A percentile compares a stretch with the other conserved stretches of the same genome.
These are phyloP conservation scores for Argentina silus DNA, from an alignment of 2,797 vertebrate genomes.

Conservation along the genomic window DNA sequence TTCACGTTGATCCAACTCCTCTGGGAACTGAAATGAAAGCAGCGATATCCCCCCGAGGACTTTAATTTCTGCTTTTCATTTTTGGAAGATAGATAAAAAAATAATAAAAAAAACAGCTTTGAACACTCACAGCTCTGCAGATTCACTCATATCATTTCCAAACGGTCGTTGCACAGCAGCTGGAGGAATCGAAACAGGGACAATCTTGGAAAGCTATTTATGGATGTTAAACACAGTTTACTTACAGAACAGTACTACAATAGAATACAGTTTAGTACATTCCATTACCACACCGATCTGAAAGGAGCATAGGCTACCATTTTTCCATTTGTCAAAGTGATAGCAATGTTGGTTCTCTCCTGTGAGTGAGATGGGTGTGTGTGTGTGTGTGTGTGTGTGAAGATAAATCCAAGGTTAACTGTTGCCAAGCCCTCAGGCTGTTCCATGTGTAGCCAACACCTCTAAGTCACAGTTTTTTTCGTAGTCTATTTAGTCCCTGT, in stretches of 20 bases:
- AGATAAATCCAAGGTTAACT: too few species aligned
- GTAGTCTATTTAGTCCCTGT: too few species aligned
- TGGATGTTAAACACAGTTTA: conserved; percentile 34
- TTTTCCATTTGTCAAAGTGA: not conserved
- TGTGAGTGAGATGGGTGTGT: not conserved
- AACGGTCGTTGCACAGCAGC: conserved; percentile 12
- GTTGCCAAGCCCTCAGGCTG: too few species aligned
- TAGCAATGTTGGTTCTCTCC: not conserved
- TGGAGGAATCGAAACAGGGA: conserved; percentile 28
- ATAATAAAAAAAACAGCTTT: conserved; percentile 36
- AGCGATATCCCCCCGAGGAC: conserved; percentile 49
- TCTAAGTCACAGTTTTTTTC: too few species aligned
- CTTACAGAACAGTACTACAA: conserved; percentile 1
- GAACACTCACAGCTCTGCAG: conserved; percentile 26
- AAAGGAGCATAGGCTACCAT: conserved; percentile 6
- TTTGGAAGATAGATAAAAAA: not conserved
- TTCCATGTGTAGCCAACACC: too few species aligned
- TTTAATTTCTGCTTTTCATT: conserved; percentile 17
- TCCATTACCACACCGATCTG: conserved; percentile 33
- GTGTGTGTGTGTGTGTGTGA: not conserved
- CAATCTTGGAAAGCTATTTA: conserved; percentile 9
- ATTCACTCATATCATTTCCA: not conserved
- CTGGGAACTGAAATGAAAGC: conserved; percentile 60
- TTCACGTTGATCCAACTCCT: conserved; percentile 59
- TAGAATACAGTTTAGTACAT: not conserved